These are phyloP conservation scores for Manduca sexta DNA, from an alignment of 1,140 invertebrate species.

Conservation along the genomic window DNA sequence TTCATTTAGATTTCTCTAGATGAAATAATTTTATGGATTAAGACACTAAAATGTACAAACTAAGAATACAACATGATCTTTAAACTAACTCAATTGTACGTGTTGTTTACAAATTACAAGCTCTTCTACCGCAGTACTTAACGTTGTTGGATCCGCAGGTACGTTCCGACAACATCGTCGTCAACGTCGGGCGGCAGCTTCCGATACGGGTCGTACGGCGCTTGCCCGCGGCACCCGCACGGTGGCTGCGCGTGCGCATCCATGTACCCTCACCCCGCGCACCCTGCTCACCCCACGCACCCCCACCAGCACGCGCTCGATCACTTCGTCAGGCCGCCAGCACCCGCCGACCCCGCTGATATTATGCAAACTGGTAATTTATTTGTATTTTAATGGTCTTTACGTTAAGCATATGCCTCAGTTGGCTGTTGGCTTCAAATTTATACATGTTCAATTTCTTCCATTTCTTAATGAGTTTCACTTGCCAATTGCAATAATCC, in stretches of 20 bases:
- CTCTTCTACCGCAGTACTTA: no score
- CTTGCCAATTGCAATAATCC: no score
- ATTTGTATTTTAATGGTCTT: not conserved
- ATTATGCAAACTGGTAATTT: constrained; percentile 61
- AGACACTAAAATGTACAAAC: not conserved
- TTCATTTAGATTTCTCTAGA: constrained; percentile 10
- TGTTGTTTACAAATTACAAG: not conserved
- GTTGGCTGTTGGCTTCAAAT: not conserved
- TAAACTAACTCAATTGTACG: not conserved
- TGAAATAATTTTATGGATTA: not conserved
- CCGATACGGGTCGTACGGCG: constrained; percentile 40
- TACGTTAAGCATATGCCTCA: not conserved
- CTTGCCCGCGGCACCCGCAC: constrained; percentile 54
- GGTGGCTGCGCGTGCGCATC: constrained; percentile 50
- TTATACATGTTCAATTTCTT: no score
- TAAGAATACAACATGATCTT: not conserved
- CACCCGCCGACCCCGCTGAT: constrained; percentile 59
- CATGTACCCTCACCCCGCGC: constrained; percentile 50
- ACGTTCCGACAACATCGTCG: constrained; percentile 60
- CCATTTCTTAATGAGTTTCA: no score
- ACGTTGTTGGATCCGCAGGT: constrained; percentile 33
- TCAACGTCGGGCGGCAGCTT: constrained; percentile 49
- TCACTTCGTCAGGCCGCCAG: constrained; percentile 56
- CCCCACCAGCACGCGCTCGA: constrained; percentile 50
- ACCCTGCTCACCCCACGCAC: constrained; percentile 49